These are phyloP conservation scores for Globodera rostochiensis DNA, from an alignment of 1,140 invertebrate genomes.

Conservation along the genomic window DNA sequence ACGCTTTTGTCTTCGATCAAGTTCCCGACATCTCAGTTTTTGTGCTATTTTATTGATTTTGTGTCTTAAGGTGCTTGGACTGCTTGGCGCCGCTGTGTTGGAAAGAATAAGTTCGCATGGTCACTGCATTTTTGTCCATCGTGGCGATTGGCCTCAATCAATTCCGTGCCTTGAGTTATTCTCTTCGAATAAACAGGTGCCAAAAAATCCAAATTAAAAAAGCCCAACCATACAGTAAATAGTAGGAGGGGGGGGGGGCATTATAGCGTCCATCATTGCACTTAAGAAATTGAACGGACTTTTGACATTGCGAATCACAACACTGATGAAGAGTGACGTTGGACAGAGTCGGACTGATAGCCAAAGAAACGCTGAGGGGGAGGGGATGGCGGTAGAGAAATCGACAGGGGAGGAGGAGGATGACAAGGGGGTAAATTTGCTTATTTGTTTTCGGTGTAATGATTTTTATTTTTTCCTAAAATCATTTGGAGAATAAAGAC, in stretches of 20 bases:
- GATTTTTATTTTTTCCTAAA: neutral
- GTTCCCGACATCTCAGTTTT: constrained; percentile 2
- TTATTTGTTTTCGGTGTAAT: neutral
- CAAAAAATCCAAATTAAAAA: constrained; percentile 8
- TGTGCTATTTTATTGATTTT: neutral
- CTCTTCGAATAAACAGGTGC: constrained; percentile 18
- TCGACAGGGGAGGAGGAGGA: neutral
- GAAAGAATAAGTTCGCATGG: constrained; percentile 37
- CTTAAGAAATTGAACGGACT: constrained; percentile 34
- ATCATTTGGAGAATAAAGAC: neutral
- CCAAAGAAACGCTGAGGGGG: neutral
- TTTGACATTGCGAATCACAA: constrained; percentile 38
- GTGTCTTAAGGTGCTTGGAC: constrained; percentile 18
- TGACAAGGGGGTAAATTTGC: neutral
- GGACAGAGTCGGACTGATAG: neutral
- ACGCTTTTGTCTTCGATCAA: constrained; percentile 43
- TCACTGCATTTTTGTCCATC: constrained; percentile 34
- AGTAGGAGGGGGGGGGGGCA: too few relatives aligned
- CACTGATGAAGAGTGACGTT: constrained; percentile 23
- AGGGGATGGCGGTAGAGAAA: constrained; percentile 6
- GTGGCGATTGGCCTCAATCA: constrained; percentile 37
- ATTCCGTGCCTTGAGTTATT: constrained; percentile 46
- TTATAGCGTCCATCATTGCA: neutral
- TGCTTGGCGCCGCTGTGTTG: constrained; percentile 34
- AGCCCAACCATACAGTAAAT: too few relatives aligned